These are phyloP conservation scores for Rhabdornis inornatus DNA, from an alignment of 2,113 vertebrate species.

Conservation along the genomic window DNA sequence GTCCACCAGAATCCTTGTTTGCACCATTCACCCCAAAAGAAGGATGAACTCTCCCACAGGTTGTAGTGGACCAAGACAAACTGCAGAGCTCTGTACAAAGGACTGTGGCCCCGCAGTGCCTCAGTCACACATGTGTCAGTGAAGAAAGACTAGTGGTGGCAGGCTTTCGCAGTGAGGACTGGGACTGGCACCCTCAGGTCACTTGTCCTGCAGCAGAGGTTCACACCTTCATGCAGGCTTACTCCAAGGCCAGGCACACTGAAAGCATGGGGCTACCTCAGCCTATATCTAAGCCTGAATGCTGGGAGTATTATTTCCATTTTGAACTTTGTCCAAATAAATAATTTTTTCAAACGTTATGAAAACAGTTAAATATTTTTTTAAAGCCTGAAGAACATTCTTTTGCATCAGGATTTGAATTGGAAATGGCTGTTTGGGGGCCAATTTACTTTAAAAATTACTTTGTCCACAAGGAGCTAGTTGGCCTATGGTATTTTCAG, in stretches of 20 bases:
- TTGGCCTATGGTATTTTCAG: not conserved
- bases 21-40: not conserved
- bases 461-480: not conserved
- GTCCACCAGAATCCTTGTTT: not conserved
- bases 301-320: not conserved
- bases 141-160: not conserved
- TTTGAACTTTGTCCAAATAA: constrained; percentile 11
- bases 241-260: not conserved
- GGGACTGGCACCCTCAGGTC: not conserved
- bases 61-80: not conserved
- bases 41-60: not conserved
- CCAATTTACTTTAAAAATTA: not conserved
- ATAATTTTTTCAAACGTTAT: not conserved
- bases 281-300: not conserved
- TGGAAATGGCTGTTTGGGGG: constrained; percentile 15
- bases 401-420: constrained; percentile 5
- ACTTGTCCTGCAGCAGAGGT: not conserved
- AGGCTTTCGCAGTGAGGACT: not conserved
- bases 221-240: not conserved
- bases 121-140: accelerated
- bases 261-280: not conserved
- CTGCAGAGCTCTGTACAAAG: not conserved
- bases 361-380: constrained; percentile 31
- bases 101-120: accelerated
- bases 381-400: not conserved